Evolutionary conservation across 1,140 invertebrate genomes (phyloP).

Genomic region (Aphaenogaster floridana): DNA sequence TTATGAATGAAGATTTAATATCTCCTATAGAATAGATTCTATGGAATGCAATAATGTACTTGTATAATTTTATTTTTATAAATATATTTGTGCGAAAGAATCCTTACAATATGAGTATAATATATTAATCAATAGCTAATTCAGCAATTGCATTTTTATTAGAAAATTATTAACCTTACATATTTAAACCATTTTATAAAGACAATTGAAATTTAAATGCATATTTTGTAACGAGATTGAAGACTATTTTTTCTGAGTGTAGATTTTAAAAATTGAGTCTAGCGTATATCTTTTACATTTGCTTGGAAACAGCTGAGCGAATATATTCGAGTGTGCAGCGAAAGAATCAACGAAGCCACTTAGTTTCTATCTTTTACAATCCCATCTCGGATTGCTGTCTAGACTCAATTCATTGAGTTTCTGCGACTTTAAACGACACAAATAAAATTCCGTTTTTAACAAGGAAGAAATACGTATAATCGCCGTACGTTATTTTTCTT

Average conservation of each 20-base stretch:
- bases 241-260: not conserved
- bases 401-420: constrained; percentile 47
- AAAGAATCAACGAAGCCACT: constrained; percentile 59
- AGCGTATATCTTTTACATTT: not conserved
- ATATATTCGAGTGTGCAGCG: constrained; percentile 4
- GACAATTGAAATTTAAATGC: constrained; percentile 10
- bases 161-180: not conserved
- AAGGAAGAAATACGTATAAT: not conserved
- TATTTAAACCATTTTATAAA: not conserved
- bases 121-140: constrained; percentile 4
- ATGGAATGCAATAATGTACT: not conserved
- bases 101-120: not conserved
- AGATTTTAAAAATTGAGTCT: not conserved
- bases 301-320: constrained; percentile 29
- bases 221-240: not conserved
- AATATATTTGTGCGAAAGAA: not conserved
- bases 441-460: constrained; percentile 26
- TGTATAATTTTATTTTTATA: not conserved
- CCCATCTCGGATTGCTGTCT: constrained; percentile 43
- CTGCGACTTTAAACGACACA: constrained; percentile 10
- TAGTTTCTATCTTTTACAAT: constrained; percentile 39
- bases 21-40: not conserved
- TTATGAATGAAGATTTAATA: constrained; percentile 6
- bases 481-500: not conserved
- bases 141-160: not conserved